A percentile compares a stretch with the other conserved stretches of the same genome.
Conservation (phyloP, 2,113 vertebrate genomes). For the Xenus cinereus region DNA sequence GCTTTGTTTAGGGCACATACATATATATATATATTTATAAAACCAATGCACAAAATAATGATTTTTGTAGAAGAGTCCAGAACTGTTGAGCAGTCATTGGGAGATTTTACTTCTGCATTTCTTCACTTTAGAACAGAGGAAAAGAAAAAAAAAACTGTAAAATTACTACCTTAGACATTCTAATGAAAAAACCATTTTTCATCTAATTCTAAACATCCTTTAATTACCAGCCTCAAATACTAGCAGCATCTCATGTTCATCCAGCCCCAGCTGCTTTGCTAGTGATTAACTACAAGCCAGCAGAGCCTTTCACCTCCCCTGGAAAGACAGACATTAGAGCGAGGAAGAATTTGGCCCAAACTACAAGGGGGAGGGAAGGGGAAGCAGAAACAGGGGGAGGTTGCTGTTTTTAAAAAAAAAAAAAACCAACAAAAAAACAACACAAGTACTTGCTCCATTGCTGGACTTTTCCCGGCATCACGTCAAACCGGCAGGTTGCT, state of each 20-base stretch:
- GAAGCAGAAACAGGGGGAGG: neutral
- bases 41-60: neutral
- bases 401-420: neutral
- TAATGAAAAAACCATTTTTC: neutral
- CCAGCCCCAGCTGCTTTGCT: conserved; percentile 6
- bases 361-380: neutral
- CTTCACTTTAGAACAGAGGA: neutral
- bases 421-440: neutral
- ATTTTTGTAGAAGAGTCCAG: neutral
- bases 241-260: neutral
- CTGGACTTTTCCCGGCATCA: neutral
- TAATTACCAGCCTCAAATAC: neutral
- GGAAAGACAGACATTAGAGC: neutral
- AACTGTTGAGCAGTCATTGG: neutral
- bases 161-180: neutral
- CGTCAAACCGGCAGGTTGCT: conserved; percentile 28
- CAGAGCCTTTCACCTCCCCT: neutral
- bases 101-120: neutral
- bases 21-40: neutral
- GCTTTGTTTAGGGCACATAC: neutral
- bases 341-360: neutral
- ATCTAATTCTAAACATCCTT: neutral
- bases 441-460: neutral
- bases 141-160: neutral
- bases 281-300: neutral